Evolutionary conservation across 2,797 vertebrate genomes (phyloP).

Genomic region (Triplophysa bombifrons): DNA sequence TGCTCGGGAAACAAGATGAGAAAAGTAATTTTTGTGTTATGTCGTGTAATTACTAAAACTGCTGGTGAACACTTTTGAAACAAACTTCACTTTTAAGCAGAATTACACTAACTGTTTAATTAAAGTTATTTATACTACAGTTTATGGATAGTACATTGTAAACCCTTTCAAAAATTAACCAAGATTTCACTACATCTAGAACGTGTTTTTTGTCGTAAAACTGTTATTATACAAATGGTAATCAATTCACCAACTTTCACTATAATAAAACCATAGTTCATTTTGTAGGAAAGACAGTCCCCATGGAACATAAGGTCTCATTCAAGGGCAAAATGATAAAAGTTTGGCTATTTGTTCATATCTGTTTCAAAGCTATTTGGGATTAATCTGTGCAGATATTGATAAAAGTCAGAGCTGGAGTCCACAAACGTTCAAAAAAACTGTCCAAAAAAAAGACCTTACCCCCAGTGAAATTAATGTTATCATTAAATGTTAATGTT

Average conservation of each 20-base stretch:
- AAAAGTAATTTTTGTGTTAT: background rate
- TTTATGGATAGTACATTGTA: background rate
- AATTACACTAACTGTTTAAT: no score
- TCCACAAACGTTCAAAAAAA: background rate
- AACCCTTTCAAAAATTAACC: no score
- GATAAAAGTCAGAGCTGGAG: background rate
- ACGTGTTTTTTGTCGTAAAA: no score
- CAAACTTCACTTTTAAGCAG: background rate
- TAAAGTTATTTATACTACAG: background rate
- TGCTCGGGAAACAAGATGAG: background rate
- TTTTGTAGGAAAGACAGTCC: background rate
- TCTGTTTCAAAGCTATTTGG: background rate
- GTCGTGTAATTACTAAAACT: no score
- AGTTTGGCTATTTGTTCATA: background rate
- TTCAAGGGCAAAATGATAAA: background rate
- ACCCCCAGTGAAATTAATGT: background rate
- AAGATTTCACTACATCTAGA: no score
- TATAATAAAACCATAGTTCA: background rate
- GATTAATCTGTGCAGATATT: background rate
- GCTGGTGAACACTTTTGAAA: background rate
- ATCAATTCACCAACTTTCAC: no score
- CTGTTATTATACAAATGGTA: no score
- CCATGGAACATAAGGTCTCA: background rate
- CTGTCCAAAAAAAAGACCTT: background rate
- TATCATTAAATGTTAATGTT: background rate